phyloP scores from a whole-genome alignment of 2,113 vertebrate genomes.

The Ctenodactylus gundi region DNA sequence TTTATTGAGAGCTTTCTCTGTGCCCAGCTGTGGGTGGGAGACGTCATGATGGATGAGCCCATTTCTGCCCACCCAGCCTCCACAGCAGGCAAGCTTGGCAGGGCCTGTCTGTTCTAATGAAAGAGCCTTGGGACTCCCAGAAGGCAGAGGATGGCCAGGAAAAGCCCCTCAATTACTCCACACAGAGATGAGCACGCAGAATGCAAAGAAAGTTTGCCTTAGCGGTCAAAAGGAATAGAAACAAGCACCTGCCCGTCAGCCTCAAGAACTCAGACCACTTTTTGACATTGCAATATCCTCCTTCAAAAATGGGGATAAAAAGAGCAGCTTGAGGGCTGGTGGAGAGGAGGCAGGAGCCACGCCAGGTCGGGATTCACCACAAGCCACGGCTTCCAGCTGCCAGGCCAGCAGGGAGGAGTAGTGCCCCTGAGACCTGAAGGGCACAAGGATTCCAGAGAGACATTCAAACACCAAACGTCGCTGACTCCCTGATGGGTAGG shows the following conservation, averaged over 20 bases:
- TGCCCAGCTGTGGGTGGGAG: not conserved
- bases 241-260: not conserved
- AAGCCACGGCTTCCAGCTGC: not conserved
- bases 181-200: not conserved
- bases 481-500: not conserved
- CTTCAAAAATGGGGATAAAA: accelerated
- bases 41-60: not conserved
- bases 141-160: not conserved
- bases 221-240: not conserved
- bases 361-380: accelerated
- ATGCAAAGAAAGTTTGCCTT: not conserved
- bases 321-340: not conserved
- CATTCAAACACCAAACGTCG: no score
- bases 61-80: not conserved
- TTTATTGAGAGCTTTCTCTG: not conserved
- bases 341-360: not conserved
- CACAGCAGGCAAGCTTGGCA: not conserved
- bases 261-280: not conserved
- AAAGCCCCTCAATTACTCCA: not conserved
- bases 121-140: not conserved
- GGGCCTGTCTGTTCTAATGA: not conserved
- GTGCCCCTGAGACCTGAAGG: not conserved
- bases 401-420: no score
- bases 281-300: not conserved
- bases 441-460: not conserved